Percentiles rank a stretch among this genome's conserved stretches.
These are phyloP conservation scores for Megamerina dolium DNA, from an alignment of 2,888 invertebrate species.

Conservation along the genomic window DNA sequence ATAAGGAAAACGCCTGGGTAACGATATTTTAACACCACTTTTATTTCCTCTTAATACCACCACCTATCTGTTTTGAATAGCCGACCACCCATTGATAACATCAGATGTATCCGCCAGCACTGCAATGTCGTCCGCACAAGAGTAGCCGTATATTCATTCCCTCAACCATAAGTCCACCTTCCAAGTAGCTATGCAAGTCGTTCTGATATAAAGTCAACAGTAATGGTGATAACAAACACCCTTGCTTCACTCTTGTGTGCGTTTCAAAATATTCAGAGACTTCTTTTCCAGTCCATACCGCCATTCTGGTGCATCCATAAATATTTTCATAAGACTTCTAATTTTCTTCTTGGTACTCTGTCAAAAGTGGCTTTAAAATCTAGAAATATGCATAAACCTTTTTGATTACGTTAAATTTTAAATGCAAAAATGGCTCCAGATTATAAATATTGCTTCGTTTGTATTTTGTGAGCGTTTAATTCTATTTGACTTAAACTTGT, in stretches of 20 bases:
- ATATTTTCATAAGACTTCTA: conserved; percentile 8
- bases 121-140: conserved; percentile 5
- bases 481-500: too few relatives aligned
- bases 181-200: neutral
- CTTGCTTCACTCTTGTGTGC: neutral
- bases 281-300: conserved; percentile 4
- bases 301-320: conserved; percentile 3
- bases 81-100: neutral
- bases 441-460: too few relatives aligned
- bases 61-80: neutral
- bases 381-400: neutral
- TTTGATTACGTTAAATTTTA: neutral
- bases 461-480: too few relatives aligned
- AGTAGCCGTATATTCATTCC: conserved; percentile 1
- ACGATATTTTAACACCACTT: neutral
- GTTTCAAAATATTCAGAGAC: conserved; percentile 3
- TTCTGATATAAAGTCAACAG: too few relatives aligned
- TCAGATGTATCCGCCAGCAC: neutral
- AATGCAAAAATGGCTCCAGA: too few relatives aligned
- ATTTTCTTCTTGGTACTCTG: neutral
- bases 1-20: neutral
- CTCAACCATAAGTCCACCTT: conserved; percentile 2
- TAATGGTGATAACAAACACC: too few relatives aligned
- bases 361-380: neutral
- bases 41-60: neutral